A percentile compares a stretch with the other conserved stretches of the same genome.
phyloP scores from a whole-genome alignment of 1,140 invertebrate genomes.

The Cataglyphis hispanica region DNA sequence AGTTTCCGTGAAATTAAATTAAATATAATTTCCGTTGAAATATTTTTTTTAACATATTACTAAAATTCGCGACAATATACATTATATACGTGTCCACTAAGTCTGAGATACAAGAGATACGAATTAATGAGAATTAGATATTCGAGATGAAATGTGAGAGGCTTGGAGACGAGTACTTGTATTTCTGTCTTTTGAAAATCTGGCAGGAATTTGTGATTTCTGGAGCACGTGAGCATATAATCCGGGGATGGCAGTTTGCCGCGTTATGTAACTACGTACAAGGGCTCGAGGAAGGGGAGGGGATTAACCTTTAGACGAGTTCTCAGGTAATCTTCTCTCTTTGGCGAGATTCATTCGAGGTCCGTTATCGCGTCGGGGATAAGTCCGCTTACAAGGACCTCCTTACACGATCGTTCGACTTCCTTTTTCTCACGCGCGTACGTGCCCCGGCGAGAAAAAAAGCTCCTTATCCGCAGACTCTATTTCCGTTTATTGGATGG shows the following conservation, averaged over 20 bases:
- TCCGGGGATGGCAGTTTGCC: slow-evolving; percentile 48
- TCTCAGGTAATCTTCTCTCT: slow-evolving; percentile 68
- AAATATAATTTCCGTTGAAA: too few species aligned
- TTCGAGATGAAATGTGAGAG: slow-evolving; percentile 22
- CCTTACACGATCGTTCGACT: slow-evolving; percentile 48
- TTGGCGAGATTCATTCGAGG: slow-evolving; percentile 63
- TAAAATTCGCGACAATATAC: background rate
- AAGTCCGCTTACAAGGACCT: slow-evolving; percentile 58
- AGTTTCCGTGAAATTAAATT: background rate
- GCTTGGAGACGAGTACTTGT: background rate
- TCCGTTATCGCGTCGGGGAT: slow-evolving; percentile 68
- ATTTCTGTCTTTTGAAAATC: slow-evolving; percentile 44
- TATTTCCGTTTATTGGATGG: slow-evolving; percentile 70
- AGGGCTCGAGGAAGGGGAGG: slow-evolving; percentile 31
- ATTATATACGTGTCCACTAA: background rate
- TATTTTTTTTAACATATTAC: background rate
- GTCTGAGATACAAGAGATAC: background rate
- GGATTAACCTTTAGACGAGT: slow-evolving; percentile 71
- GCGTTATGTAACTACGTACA: slow-evolving; percentile 63
- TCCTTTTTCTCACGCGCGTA: slow-evolving; percentile 41
- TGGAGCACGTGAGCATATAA: slow-evolving; percentile 56
- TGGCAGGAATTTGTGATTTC: slow-evolving; percentile 22
- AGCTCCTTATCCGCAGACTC: slow-evolving; percentile 62
- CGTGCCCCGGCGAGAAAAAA: slow-evolving; percentile 51
- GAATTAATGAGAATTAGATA: slow-evolving; percentile 25